Conservation (phyloP, 2,113 vertebrate species). For the Cygnus atratus region DNA sequence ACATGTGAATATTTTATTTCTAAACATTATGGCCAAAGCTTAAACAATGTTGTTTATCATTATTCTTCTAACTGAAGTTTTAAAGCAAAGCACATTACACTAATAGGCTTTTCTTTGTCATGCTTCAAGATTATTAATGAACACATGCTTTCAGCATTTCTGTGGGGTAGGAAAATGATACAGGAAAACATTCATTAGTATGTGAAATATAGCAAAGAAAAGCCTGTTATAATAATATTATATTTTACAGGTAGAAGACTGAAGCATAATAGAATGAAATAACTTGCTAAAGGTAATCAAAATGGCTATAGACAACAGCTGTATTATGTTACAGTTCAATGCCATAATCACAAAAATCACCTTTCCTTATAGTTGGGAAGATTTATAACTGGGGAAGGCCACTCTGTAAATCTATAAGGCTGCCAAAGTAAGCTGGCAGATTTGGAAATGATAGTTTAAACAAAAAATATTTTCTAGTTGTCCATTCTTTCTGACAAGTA, state of each 20-base stretch:
- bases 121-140: conserved; percentile 48
- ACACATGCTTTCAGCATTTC: background rate
- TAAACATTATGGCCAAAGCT: background rate
- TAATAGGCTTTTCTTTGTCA: conserved; percentile 51
- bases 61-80: conserved; percentile 26
- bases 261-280: background rate
- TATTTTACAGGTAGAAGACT: background rate
- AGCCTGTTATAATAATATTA: background rate
- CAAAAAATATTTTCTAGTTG: background rate
- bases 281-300: conserved; percentile 13
- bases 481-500: background rate
- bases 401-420: background rate
- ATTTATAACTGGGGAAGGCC: background rate
- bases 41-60: conserved; percentile 24
- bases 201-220: conserved; percentile 35
- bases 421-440: background rate
- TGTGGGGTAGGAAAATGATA: conserved; percentile 14
- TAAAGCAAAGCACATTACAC: conserved; percentile 14
- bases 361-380: background rate
- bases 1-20: background rate
- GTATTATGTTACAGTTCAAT: background rate
- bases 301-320: background rate
- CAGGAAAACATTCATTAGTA: conserved; percentile 18
- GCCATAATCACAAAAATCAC: background rate
- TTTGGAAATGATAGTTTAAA: background rate